A percentile compares a stretch with the other conserved stretches of the same genome.
Conservation (phyloP, 2,888 invertebrate genomes). For the Eupithecia insigniata region DNA sequence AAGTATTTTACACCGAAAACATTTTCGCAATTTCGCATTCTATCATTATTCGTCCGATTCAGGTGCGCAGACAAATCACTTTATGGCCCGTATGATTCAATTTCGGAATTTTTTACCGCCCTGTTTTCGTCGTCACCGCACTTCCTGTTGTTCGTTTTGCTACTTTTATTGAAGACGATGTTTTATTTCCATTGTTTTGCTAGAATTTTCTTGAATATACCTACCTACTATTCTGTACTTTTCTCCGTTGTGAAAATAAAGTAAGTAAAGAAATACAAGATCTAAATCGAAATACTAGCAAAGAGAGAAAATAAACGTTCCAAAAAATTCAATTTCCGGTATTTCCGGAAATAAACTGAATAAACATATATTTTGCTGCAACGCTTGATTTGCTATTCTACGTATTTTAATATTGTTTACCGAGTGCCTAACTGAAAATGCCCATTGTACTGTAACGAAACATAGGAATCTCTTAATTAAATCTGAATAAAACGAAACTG, state of each 20-base stretch:
- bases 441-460: constrained; percentile 47
- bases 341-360: constrained; percentile 54
- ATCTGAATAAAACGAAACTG: constrained; percentile 48
- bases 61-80: constrained; percentile 61
- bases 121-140: constrained; percentile 55
- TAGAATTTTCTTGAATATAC: constrained; percentile 34
- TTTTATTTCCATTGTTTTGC: constrained; percentile 31
- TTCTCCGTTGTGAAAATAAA: not conserved
- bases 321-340: not conserved
- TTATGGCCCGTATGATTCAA: constrained; percentile 70
- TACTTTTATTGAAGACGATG: constrained; percentile 22
- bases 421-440: constrained; percentile 34
- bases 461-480: constrained; percentile 57
- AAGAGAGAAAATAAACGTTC: not conserved
- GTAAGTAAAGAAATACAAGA: not conserved
- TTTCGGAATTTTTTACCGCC: constrained; percentile 63
- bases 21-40: constrained; percentile 21
- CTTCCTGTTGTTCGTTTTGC: constrained; percentile 42
- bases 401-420: constrained; percentile 43
- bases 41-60: constrained; percentile 35
- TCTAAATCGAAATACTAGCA: not conserved
- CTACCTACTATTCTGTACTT: not conserved
- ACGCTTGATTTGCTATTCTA: constrained; percentile 64
- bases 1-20: too few relatives aligned
- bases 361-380: constrained; percentile 50